phyloP scores from a whole-genome alignment of 1,140 invertebrate genomes.

The Lasioglossum albipes region DNA sequence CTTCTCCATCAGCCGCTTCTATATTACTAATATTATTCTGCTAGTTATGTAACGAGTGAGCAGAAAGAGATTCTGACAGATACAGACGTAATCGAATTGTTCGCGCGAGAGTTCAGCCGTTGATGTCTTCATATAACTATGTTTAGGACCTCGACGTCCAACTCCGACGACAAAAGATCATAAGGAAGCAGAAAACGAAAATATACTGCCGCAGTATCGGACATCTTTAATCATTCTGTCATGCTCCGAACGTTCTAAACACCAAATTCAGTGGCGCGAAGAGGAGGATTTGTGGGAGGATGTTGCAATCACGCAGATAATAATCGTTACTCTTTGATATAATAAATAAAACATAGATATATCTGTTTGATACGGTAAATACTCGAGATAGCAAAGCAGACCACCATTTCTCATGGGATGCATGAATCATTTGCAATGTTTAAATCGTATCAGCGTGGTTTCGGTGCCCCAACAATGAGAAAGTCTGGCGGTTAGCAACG shows the following conservation, averaged over 20 bases:
- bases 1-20: conserved; percentile 54
- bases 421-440: neutral
- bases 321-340: neutral
- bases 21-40: conserved; percentile 50
- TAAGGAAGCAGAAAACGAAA: neutral
- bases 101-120: neutral
- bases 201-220: neutral
- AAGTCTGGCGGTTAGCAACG: neutral
- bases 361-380: no score
- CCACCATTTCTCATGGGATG: no score
- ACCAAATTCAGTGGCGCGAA: neutral
- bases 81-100: conserved; percentile 25
- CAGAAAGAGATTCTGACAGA: conserved; percentile 12
- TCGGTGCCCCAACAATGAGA: neutral
- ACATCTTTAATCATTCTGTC: neutral
- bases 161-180: no score
- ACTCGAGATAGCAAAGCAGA: no score
- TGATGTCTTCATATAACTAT: conserved; percentile 30
- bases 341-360: no score
- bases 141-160: neutral
- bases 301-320: neutral
- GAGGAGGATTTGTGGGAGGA: neutral
- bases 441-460: neutral
- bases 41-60: conserved; percentile 37
- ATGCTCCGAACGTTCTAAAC: neutral